Evolutionary conservation across 2,113 vertebrate genomes (phyloP), one percentile per base, ranked within the genome.

Genomic region (Psittacara wagleri): DNA sequence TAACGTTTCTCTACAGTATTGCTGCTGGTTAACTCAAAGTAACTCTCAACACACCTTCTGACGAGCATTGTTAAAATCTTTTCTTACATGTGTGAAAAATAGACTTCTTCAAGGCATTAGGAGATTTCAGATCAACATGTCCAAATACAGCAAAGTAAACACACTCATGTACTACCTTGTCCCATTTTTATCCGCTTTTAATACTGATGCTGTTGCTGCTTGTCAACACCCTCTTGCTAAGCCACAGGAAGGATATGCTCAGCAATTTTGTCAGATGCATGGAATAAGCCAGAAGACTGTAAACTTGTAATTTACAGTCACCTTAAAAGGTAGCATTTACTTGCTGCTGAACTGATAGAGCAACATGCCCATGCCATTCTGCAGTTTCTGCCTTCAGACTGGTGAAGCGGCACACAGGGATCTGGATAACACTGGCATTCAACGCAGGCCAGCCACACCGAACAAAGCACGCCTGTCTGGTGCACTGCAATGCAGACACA

Each of bases 381-480:
- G 55, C 15, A 35, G 10, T 5, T 37, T 14, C 73, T 16, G 63
- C 4, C 62, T 77, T 17, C 7, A 5, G 35, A 3, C 24, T 4
- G 4, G 25, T 5, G 1, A 15, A 18, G 37, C 2, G 3, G 67
- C 39, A 10, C 6, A 1, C 1, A 0, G n/a, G 67, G 63, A 24
- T 19, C 31, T 0, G 1, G 28, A 66, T 51, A 19, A 12, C 1
- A 3, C 49, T 9, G 37, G 52, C 39, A 4, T 9, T 3, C 0
- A 3, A 13, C 51, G 2, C 3, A 2, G 37, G 31, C 48, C 48
- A 16, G 68, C 51, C 51, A 3, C 28, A 7, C 23, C 0, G 3
- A 7, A 5, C 12, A 2, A 3, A 24, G 73, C 57, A 7, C 0
- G 0, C 1, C 2, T 4, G 25, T 7, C 33, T 4, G 31, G 5